phyloP scores from a whole-genome alignment of 2,113 vertebrate species.

The Pollachius pollachius region DNA sequence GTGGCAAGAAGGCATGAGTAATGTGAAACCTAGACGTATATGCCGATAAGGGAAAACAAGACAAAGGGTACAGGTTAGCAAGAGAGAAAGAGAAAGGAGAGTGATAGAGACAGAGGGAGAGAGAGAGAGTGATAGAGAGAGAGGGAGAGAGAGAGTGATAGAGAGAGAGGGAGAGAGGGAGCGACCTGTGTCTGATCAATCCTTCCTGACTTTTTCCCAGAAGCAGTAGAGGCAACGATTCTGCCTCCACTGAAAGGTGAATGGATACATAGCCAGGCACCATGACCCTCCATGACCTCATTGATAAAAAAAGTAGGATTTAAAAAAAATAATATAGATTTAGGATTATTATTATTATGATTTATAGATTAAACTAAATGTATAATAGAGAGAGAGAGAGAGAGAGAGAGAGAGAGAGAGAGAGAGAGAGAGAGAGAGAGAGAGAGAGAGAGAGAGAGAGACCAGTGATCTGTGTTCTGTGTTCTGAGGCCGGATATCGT shows the following conservation, averaged over 20 bases:
- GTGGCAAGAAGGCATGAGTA: slow-evolving; percentile 44
- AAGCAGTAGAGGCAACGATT: slow-evolving; percentile 16
- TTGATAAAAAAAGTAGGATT: too few species aligned
- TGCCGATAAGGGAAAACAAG: slow-evolving; percentile 5
- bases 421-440: too few species aligned
- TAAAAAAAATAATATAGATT: too few species aligned
- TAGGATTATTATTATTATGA: too few species aligned
- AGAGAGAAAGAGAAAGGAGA: slow-evolving; percentile 21
- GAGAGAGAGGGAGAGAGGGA: not conserved
- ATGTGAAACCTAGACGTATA: slow-evolving; percentile 40
- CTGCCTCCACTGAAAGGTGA: slow-evolving; percentile 3
- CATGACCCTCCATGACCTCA: not conserved
- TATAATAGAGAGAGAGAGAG: too few species aligned
- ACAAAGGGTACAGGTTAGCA: slow-evolving; percentile 12
- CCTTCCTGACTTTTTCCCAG: slow-evolving; percentile 36
- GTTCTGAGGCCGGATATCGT: too few species aligned
- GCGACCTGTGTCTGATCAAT: slow-evolving; percentile 15
- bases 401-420: too few species aligned
- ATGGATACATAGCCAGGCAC: not conserved
- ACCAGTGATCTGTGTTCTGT: too few species aligned
- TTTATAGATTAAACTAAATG: too few species aligned
- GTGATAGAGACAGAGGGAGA: slow-evolving; percentile 14
- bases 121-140: slow-evolving; percentile 16
- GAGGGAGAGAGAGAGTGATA: not conserved
- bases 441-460: too few species aligned